Evolutionary conservation across 2,888 invertebrate species (phyloP), one percentile per base, ranked within the genome.

Genomic region (Cantharis rufa): DNA sequence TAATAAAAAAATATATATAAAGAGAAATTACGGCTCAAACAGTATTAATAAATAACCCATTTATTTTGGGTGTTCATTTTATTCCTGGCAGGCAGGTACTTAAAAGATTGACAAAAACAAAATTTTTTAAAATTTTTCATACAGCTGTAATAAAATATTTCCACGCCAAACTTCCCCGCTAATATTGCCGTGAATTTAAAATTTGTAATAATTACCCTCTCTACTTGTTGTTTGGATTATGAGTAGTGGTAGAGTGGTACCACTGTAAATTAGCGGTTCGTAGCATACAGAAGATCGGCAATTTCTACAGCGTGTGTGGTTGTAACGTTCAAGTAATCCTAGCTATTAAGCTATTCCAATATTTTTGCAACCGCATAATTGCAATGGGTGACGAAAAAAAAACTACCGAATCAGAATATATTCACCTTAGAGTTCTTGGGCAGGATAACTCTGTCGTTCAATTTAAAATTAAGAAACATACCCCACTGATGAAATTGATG

Each of bases 391-490:
- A 84, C 76, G 84, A 84, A 75, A 84, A 84, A 79, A 84, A 84
- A 83, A 82, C 88, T 79, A 81, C 89, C 70, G 95, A 95, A 91
- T 93, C 94, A 79, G 96, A 96, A 89, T 95, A 96, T 89, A 96
- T 98, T 89, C 97, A 97, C 88, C 90, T 98, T 84, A 98, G 97
- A 91, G 98, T 98, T 73, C 91, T 97, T 86, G 97, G 97, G 63
- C 98, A 98, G 88, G 98, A 98, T 89, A 97, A 97, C 88, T 96
- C 96, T 74, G 96, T 97, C 80, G 97, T 98, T 74, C 97, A 97
- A 87, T 98, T 98, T 87, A 98, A 98, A 92, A 98, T 98, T 83
- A 98, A 98, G 89, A 97, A 96, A 90, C 97, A 97, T 89, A 98
- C 98, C 83, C 96, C 97, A 28, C 90, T 98, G 80, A 92, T 96